Evolutionary conservation across 2,797 vertebrate species (phyloP).

Genomic region (Bufotes viridis): DNA sequence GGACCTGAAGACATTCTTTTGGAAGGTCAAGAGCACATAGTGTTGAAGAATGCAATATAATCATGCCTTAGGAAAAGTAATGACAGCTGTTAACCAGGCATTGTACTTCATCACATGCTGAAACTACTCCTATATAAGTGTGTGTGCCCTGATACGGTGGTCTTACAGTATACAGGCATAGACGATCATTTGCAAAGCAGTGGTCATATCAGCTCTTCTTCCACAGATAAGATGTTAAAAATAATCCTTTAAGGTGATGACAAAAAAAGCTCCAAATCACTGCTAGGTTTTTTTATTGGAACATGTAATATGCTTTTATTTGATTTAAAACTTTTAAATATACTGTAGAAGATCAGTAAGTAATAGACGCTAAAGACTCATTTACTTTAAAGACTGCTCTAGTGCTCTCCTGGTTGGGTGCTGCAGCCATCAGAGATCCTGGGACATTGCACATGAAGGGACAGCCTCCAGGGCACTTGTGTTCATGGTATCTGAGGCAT

Average conservation of each 20-base stretch:
- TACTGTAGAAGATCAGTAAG: too few relatives aligned
- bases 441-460: too few relatives aligned
- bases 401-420: too few relatives aligned
- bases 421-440: too few relatives aligned
- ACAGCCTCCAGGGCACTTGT: too few relatives aligned
- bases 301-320: background rate
- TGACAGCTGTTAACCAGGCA: constrained; percentile 51
- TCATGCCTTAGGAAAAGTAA: constrained; percentile 57
- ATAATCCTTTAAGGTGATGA: constrained; percentile 53
- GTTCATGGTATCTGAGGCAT: too few relatives aligned
- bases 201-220: constrained; percentile 27
- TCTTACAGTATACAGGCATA: constrained; percentile 11
- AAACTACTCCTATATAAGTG: constrained; percentile 35
- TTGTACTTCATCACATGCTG: constrained; percentile 33
- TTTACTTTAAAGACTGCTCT: too few relatives aligned
- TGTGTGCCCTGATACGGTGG: constrained; percentile 26
- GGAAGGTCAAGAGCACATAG: constrained; percentile 58
- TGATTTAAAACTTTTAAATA: too few relatives aligned
- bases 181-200: constrained; percentile 53
- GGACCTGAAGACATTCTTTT: constrained; percentile 62
- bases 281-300: background rate
- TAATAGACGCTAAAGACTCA: too few relatives aligned
- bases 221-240: constrained; percentile 63
- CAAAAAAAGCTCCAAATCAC: background rate
- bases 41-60: constrained; percentile 59